Evolutionary conservation across 2,797 vertebrate genomes (phyloP).

Genomic region (Hippopotamyrus pictus): DNA sequence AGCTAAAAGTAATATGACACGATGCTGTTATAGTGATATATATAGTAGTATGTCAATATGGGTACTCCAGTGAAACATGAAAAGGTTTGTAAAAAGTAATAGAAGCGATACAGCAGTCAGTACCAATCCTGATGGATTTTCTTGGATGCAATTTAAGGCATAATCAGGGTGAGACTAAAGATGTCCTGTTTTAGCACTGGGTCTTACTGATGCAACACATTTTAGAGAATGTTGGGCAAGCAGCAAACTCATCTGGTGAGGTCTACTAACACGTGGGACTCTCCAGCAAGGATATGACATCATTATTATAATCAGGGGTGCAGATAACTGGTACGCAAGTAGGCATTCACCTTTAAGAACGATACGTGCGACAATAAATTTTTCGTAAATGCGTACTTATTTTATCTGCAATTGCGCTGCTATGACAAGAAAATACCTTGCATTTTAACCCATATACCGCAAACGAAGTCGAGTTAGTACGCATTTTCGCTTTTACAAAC

Average conservation of each 20-base stretch:
- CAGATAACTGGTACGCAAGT: no score
- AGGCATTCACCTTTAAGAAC: no score
- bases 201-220: background rate
- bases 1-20: background rate
- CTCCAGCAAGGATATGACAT: background rate
- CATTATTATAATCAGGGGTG: background rate
- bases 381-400: no score
- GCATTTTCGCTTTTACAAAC: no score
- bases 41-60: background rate
- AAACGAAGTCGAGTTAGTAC: no score
- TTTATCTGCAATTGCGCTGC: no score
- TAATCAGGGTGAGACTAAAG: background rate
- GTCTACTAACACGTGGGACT: background rate
- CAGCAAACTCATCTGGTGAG: background rate
- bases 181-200: background rate
- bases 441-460: no score
- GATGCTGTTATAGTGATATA: background rate
- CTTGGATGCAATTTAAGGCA: background rate
- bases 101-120: background rate
- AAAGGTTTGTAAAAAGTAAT: background rate
- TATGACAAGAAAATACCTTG: no score
- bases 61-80: background rate
- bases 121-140: background rate
- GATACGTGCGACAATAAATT: no score
- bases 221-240: background rate